Base-by-base conservation (phyloP, 2,888 invertebrate genomes). In the Torymus auratus region DNA sequence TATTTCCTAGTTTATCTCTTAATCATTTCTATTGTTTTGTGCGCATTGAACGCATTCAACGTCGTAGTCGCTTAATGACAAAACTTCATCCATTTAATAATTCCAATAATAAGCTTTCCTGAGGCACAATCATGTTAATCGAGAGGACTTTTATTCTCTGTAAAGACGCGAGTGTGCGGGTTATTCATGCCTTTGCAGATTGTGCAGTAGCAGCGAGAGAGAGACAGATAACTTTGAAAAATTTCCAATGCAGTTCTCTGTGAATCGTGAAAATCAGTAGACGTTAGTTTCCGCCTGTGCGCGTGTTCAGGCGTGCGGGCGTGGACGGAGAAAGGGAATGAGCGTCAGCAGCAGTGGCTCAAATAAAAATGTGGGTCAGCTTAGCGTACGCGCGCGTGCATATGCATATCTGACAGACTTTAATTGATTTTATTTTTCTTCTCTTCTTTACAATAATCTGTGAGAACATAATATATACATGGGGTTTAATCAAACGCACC, bases 401-500 rank as follows among this genome's bases (percentile, higher is more conserved):
- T 55, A 65, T 74, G 17, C 60, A 50, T 55, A 62, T 70, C 28
- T 28, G 76, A 70, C 61, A 70, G 69, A 69, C 70, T 28, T 62
- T 77, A 77, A 77, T 77, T 77, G 69, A 77, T 77, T 61, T 41
- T 50, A 69, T 69, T 62, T 77, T 77, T 53, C 62, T 77, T 74
- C 61, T 71, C 14, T 23, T 41, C 23, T 17, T 62, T 55, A 62
- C 23, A 60, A 68, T 60, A 52, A 68, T 12, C 3, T 2, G 52
- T 13, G 7, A 15, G 56, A n/a, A 55, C 60, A 61, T 69, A 20
- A 20, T 20, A 68, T 61, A 61, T 68, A 12, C 61, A 76, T 69
- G 17, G 28, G 15, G 53, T n/a, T 23, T 61, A 61, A 69, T 61
- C 68, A 68, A 60, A 55, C 61, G 28, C 15, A 12, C 13, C 14